Evolutionary conservation across 2,888 invertebrate genomes (phyloP).

Genomic region (Bruchidius siliquastri): DNA sequence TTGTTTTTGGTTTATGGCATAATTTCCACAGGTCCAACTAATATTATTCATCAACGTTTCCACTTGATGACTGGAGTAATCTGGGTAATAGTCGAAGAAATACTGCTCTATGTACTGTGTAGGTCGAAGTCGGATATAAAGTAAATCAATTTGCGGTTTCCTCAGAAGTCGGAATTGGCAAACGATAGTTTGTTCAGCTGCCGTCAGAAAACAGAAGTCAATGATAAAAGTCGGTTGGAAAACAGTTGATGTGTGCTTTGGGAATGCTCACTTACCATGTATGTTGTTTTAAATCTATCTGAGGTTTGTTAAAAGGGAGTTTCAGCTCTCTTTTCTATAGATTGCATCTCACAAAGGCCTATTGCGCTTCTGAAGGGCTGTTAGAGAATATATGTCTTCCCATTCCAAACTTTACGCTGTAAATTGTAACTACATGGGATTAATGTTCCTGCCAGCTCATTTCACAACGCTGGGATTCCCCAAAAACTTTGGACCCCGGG

Average conservation of each 20-base stretch:
- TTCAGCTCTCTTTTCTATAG: not conserved
- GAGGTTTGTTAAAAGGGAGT: not conserved
- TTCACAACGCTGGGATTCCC: no score
- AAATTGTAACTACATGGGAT: no score
- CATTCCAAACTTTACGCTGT: no score
- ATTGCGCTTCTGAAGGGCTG: no score
- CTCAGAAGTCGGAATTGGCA: not conserved
- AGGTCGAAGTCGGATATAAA: not conserved
- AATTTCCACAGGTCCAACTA: no score
- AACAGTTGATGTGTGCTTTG: not conserved
- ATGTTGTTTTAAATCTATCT: not conserved
- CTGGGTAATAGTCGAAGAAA: not conserved
- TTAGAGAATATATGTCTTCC: no score
- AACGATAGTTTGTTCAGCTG: not conserved
- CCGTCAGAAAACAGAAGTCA: not conserved
- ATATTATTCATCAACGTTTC: no score
- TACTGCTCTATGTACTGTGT: not conserved
- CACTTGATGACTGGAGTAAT: not conserved
- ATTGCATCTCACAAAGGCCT: no score
- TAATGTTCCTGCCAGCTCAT: no score
- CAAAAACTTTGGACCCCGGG: no score
- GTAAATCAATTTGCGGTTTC: not conserved
- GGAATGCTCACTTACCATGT: not conserved
- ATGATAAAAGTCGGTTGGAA: not conserved
- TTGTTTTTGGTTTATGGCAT: no score